A percentile compares a stretch with the other conserved stretches of the same genome.
Conservation (phyloP, 23 tunicate species). For the Clavelina lepadiformis region DNA sequence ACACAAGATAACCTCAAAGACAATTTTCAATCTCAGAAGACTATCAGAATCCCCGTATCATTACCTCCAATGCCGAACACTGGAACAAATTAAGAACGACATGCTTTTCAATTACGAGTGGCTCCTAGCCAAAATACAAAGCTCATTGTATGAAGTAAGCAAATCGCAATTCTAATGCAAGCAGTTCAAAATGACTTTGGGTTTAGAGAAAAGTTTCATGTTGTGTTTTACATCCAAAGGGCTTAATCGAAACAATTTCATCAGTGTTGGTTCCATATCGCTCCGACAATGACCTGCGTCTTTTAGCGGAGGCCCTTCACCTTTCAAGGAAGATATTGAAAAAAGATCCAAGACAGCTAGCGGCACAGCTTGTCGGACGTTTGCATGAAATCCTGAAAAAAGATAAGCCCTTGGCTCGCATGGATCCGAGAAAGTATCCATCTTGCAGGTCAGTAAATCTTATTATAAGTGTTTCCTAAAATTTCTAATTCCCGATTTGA, state of each 20-base stretch:
- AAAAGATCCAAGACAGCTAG: conserved; percentile 59
- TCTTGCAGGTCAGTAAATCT: conserved; percentile 41
- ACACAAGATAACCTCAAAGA: too few species aligned
- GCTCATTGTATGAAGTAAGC: conserved; percentile 55
- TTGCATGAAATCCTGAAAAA: conserved; percentile 62
- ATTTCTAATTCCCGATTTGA: too few species aligned
- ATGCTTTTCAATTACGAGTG: conserved; percentile 73
- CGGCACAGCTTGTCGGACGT: conserved; percentile 69
- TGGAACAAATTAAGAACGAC: conserved; percentile 50
- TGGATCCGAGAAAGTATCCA: conserved; percentile 89
- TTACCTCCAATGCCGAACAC: conserved; percentile 14
- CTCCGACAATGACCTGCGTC: conserved; percentile 56
- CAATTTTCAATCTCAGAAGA: conserved; percentile 21
- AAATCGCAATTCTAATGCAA: not conserved
- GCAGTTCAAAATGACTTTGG: not conserved
- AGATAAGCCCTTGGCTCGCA: conserved; percentile 75
- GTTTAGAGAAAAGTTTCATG: too few species aligned
- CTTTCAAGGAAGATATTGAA: conserved; percentile 50
- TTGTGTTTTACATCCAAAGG: conserved; percentile 17
- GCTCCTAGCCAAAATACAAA: conserved; percentile 64
- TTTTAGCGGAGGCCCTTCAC: conserved; percentile 55
- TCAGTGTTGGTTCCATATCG: conserved; percentile 10
- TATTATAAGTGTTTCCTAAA: too few species aligned
- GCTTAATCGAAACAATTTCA: conserved; percentile 29
- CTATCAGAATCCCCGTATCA: conserved; percentile 33